These are phyloP conservation scores for Atrina japonica DNA, from an alignment of 2,888 invertebrate genomes.

Conservation along the genomic window DNA sequence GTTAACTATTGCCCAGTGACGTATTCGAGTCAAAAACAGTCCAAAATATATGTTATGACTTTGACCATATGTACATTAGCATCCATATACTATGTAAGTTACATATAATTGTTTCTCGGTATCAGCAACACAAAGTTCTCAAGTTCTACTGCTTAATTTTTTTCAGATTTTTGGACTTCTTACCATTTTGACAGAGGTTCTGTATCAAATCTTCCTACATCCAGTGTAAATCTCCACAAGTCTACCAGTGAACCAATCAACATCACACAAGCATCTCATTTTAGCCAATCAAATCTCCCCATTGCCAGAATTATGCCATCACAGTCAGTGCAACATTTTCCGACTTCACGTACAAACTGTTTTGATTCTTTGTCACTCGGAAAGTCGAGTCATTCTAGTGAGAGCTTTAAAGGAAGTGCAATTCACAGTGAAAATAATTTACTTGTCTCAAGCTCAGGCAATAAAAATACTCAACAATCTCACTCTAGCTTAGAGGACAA, in stretches of 20 bases:
- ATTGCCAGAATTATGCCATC: conserved; percentile 9
- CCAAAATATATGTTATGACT: too few relatives aligned
- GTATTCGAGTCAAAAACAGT: too few relatives aligned
- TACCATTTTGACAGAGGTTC: conserved; percentile 59
- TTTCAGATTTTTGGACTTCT: conserved; percentile 79
- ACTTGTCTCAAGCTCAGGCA: background rate
- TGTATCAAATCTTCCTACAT: conserved; percentile 13
- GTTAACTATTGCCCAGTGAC: too few relatives aligned
- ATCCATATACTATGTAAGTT: too few relatives aligned
- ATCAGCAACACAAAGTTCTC: too few relatives aligned
- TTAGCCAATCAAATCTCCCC: background rate
- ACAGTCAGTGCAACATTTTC: conserved; percentile 5
- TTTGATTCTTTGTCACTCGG: background rate
- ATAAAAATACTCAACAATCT: background rate
- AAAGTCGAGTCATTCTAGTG: conserved; percentile 24
- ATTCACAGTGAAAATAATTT: background rate
- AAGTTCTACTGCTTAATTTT: conserved; percentile 5
- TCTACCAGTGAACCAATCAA: conserved; percentile 74
- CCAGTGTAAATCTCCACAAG: conserved; percentile 60
- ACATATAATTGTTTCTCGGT: too few relatives aligned
- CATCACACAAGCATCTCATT: conserved; percentile 48
- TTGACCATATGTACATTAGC: too few relatives aligned
- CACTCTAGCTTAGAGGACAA: conserved; percentile 15
- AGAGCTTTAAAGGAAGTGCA: conserved; percentile 10
- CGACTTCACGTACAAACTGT: background rate